Conservation (phyloP, 2,797 vertebrate species). For the Mareca strepera region DNA sequence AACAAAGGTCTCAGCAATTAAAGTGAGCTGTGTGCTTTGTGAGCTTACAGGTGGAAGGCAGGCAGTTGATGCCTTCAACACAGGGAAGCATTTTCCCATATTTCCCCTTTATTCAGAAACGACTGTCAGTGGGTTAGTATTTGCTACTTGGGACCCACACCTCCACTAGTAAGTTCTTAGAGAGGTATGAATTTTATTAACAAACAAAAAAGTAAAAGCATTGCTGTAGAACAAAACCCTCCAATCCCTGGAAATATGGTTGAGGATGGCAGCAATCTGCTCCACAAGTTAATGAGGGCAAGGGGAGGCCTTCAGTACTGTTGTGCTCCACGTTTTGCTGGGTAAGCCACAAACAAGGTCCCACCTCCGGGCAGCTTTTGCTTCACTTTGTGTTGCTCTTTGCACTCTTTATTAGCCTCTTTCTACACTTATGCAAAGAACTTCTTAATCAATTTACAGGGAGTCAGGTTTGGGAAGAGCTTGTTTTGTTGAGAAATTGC, state of each 20-base stretch:
- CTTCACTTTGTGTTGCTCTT: background rate
- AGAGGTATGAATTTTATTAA: background rate
- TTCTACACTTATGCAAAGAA: background rate
- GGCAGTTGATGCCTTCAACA: background rate
- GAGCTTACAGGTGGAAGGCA: background rate
- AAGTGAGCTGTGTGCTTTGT: background rate
- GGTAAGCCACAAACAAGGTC: background rate
- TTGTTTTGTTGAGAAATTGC: background rate
- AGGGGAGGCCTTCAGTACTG: background rate
- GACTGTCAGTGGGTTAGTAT: accelerated
- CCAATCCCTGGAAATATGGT: background rate
- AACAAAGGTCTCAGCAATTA: background rate
- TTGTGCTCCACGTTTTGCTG: background rate
- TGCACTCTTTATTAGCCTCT: background rate
- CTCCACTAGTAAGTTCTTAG: background rate
- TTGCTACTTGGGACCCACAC: background rate
- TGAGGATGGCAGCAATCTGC: background rate
- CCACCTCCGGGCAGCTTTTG: background rate
- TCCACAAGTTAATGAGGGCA: background rate
- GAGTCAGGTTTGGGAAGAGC: background rate
- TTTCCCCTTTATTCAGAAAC: background rate
- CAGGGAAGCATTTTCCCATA: background rate
- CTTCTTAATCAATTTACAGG: background rate
- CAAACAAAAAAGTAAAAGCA: background rate
- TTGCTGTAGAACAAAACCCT: background rate